A percentile compares a stretch with the other conserved stretches of the same genome.
Conservation (phyloP, 2,888 invertebrate species). For the Rhingia rostrata region DNA sequence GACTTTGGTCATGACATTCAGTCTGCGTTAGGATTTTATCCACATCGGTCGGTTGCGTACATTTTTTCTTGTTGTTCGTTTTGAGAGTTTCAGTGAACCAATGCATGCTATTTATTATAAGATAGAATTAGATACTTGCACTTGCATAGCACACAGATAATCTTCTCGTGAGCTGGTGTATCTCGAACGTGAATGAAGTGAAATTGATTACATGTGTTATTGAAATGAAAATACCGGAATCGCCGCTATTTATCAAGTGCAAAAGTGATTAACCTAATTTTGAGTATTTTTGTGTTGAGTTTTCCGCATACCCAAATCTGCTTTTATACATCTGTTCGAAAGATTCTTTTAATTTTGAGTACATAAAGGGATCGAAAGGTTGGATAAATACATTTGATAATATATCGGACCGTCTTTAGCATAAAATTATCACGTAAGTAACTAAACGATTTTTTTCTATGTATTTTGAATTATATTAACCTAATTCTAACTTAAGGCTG, state of each 20-base stretch:
- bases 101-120: constrained; percentile 30
- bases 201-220: constrained; percentile 55
- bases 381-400: constrained; percentile 45
- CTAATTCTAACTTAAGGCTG: constrained; percentile 11
- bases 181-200: constrained; percentile 52
- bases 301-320: constrained; percentile 6
- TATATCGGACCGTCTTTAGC: constrained; percentile 1
- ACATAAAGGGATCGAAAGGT: constrained; percentile 39
- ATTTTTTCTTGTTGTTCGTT: neutral
- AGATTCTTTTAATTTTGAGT: constrained; percentile 1
- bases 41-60: constrained; percentile 64
- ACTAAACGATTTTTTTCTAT: neutral
- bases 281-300: constrained; percentile 36
- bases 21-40: constrained; percentile 70
- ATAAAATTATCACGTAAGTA: constrained; percentile 52
- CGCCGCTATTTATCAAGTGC: constrained; percentile 28
- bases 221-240: constrained; percentile 35
- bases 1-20: constrained; percentile 74
- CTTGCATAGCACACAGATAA: constrained; percentile 17
- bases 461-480: constrained; percentile 34
- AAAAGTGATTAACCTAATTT: constrained; percentile 70
- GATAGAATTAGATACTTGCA: constrained; percentile 5
- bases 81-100: constrained; percentile 29
- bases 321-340: neutral
- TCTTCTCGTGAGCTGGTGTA: constrained; percentile 22